Conservation (phyloP, 2,888 invertebrate genomes). For the Lepidochitona cinerea region DNA sequence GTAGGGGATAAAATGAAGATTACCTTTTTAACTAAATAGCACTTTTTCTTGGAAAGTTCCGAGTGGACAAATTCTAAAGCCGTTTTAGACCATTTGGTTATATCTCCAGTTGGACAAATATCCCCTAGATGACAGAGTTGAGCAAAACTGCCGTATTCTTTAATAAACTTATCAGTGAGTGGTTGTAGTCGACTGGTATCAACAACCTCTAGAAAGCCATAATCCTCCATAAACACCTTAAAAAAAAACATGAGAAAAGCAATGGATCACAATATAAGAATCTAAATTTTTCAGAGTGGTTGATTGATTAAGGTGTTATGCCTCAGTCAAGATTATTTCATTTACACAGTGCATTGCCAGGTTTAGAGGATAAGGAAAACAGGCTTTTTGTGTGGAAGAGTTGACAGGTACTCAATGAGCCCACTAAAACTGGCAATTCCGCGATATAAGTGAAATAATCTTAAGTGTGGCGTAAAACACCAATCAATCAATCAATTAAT, state of each 20-base stretch:
- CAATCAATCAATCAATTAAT: too few relatives aligned
- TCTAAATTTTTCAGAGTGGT: background rate
- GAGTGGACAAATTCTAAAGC: conserved; percentile 58
- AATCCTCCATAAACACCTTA: conserved; percentile 79
- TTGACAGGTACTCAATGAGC: too few relatives aligned
- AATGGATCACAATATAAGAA: background rate
- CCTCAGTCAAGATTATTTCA: too few relatives aligned
- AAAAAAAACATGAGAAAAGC: conserved; percentile 4
- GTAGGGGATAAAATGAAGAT: too few relatives aligned
- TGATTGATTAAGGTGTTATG: conserved; percentile 43
- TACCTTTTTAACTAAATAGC: conserved; percentile 36
- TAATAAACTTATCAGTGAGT: conserved; percentile 74
- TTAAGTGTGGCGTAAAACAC: too few relatives aligned
- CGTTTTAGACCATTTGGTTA: conserved; percentile 61
- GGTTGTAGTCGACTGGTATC: conserved; percentile 72
- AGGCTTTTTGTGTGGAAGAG: too few relatives aligned
- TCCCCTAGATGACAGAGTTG: conserved; percentile 79
- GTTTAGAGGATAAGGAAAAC: too few relatives aligned
- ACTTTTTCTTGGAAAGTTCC: background rate
- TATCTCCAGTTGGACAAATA: conserved; percentile 78
- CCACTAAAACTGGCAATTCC: too few relatives aligned
- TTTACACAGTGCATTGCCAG: too few relatives aligned
- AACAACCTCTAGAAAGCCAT: conserved; percentile 75
- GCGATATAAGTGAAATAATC: too few relatives aligned
- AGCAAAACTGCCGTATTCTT: conserved; percentile 76